Base-by-base conservation (phyloP, 2,888 invertebrate species). In the Pharmacophagus antenor region DNA sequence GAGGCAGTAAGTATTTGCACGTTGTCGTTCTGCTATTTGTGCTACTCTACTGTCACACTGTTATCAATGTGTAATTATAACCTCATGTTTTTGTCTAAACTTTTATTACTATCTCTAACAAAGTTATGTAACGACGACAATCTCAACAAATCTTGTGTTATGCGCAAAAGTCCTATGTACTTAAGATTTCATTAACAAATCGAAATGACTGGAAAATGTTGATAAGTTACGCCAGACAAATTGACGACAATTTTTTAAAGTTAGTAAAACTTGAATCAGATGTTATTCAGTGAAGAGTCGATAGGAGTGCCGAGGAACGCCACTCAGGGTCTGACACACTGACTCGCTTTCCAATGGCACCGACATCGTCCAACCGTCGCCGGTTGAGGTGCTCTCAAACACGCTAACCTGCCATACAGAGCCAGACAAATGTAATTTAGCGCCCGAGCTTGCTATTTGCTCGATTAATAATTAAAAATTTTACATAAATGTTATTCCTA, bases 301-400 rank as follows among this genome's bases (percentile, higher is more conserved):
- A 59, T 67, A 69, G 69, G 67, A 70, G 69, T 65, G 68, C 60
- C 66, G 62, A 61, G 67, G 65, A 69, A 70, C 70, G 70, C 68
- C 68, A 67, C 67, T 67, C 65, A 64, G 59, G 61, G 62, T 65
- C 72, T 88, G 91, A 89, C 91, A 91, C 77, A 91, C 90, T 90
- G 89, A 88, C 91, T 91, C 84, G 87, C 89, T 91, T 91, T 91
- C 89, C 85, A 82, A 70, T 64, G 63, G 63, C 64, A 60, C 60
- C 51, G 52, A 51, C 63, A 48, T 46, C 64, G 60, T 63, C 65
- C 62, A 61, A 54, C 62, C 54, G 51, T 53, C 56, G 53, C 47
- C 62, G 55, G 53, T 49, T 42, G 54, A 61, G 58, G 17, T 48
- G 48, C 49, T 50, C 42, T 41, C 41, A 56, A 44, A 48, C 61